Evolutionary conservation across 2,888 invertebrate genomes (phyloP).

Genomic region (Megaustenia siamemsis): DNA sequence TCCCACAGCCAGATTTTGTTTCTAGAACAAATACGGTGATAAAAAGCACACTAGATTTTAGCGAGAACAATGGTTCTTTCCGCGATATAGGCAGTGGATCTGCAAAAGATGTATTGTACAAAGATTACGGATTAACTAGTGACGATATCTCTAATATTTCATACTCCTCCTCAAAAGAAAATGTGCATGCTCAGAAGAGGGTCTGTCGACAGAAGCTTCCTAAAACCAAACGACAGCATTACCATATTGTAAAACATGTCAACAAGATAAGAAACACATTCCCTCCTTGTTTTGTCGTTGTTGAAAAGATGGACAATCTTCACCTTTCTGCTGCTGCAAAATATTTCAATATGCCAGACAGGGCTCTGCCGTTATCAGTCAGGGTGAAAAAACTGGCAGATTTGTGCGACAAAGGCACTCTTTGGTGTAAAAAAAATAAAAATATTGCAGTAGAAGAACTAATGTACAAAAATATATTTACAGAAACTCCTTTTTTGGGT

Average conservation of each 20-base stretch:
- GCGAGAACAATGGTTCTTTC: background rate
- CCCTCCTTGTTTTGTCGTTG: conserved; percentile 48
- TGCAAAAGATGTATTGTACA: conserved; percentile 1
- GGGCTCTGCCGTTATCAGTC: conserved; percentile 8
- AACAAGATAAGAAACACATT: conserved; percentile 38
- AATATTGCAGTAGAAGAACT: background rate
- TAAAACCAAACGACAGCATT: background rate
- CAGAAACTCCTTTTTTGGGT: background rate
- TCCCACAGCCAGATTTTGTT: background rate
- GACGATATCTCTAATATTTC: conserved; percentile 46
- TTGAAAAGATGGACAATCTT: background rate
- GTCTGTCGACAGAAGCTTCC: background rate
- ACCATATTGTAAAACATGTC: conserved; percentile 28
- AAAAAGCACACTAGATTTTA: no score
- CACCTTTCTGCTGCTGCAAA: background rate
- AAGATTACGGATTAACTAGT: background rate
- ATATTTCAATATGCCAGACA: background rate
- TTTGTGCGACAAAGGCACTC: conserved; percentile 16
- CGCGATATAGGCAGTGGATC: background rate
- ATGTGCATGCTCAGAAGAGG: background rate
- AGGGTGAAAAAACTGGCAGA: conserved; percentile 27
- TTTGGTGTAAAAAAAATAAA: conserved; percentile 23
- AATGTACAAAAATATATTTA: background rate
- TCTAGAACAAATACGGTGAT: no score
- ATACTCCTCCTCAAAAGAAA: conserved; percentile 43